Conservation (phyloP, 2,113 vertebrate species). For the Aptenodytes forsteri region DNA sequence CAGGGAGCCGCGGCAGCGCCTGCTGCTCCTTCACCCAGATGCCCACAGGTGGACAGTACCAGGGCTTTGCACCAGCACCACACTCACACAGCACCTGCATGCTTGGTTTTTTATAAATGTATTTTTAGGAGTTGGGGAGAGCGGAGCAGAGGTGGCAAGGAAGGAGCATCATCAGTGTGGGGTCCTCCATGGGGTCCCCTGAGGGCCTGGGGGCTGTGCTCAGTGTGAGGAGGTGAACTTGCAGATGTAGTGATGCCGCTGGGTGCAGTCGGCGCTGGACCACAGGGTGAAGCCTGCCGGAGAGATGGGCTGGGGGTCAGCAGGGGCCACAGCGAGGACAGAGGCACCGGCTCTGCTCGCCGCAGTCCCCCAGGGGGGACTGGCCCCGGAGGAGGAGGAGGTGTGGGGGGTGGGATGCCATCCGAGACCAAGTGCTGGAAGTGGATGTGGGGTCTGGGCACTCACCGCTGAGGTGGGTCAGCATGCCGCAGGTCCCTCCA, state of each 20-base stretch:
- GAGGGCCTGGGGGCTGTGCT: rapidly evolving
- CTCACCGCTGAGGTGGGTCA: conserved; percentile 34
- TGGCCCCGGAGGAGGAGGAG: neutral
- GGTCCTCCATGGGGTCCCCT: neutral
- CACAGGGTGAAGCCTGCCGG: conserved; percentile 60
- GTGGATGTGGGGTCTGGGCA: rapidly evolving
- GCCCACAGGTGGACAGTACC: rapidly evolving
- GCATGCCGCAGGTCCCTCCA: neutral
- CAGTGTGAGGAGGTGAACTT: conserved; percentile 3
- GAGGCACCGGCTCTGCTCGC: neutral
- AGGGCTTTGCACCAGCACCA: neutral
- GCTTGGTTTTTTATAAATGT: neutral
- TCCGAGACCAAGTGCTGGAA: rapidly evolving
- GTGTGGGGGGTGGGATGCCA: rapidly evolving
- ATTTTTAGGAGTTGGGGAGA: neutral
- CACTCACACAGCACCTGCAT: neutral
- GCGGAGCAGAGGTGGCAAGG: too few relatives aligned
- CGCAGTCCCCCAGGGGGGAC: rapidly evolving
- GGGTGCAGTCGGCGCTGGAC: neutral
- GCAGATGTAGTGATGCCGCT: conserved; percentile 54
- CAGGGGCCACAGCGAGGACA: rapidly evolving
- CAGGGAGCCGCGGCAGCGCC: rapidly evolving
- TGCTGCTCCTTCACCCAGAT: rapidly evolving
- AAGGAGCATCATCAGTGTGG: rapidly evolving
- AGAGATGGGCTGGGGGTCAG: neutral